These are phyloP conservation scores for Horisme vitalbata DNA, from an alignment of 2,888 invertebrate genomes.

Conservation along the genomic window DNA sequence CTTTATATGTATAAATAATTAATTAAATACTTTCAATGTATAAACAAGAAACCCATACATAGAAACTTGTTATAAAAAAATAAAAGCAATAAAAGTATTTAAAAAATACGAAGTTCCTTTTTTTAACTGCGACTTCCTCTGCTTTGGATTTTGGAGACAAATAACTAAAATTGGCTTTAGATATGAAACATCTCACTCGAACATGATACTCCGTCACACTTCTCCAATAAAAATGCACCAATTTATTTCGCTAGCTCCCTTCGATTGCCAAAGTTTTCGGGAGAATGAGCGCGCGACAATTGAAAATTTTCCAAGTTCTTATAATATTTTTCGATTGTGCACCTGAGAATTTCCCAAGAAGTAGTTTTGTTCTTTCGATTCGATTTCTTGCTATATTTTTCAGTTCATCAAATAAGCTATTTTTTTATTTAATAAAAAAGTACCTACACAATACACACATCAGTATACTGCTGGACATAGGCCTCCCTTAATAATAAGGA, in stretches of 20 bases:
- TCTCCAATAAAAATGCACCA: conserved; percentile 35
- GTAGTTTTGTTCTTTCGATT: conserved; percentile 4
- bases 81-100: too few species aligned
- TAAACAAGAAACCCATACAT: too few species aligned
- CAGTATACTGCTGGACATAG: too few species aligned
- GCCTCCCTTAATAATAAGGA: too few species aligned
- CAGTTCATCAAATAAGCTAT: too few species aligned
- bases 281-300: conserved; percentile 23
- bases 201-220: conserved; percentile 48
- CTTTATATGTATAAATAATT: too few species aligned
- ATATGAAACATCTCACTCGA: conserved; percentile 55
- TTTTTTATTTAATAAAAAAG: too few species aligned
- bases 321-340: conserved; percentile 24
- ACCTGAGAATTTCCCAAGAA: conserved; percentile 19
- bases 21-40: too few species aligned
- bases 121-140: too few species aligned
- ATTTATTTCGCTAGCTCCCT: conserved; percentile 25
- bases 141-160: conserved; percentile 7
- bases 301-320: conserved; percentile 21
- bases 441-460: too few species aligned
- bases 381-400: not conserved
- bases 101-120: too few species aligned
- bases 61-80: too few species aligned
- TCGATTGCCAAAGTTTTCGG: conserved; percentile 23
- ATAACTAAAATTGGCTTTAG: conserved; percentile 47